phyloP scores from a whole-genome alignment of 92 coral and sea anemone genomes.

The Epizoanthus rinbou region DNA sequence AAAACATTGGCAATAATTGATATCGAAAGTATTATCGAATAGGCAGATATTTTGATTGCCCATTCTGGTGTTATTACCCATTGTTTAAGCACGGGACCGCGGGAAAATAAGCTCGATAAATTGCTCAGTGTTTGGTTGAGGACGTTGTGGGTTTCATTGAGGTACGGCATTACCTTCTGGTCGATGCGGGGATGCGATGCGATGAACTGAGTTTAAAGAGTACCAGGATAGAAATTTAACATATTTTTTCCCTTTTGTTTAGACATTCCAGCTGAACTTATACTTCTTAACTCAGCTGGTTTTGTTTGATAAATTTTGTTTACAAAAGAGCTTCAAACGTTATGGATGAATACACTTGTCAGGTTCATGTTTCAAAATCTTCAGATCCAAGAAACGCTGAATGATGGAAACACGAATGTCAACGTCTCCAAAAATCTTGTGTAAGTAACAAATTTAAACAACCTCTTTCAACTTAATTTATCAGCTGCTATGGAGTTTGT shows the following conservation, averaged over 20 bases:
- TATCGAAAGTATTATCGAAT: conserved; percentile 10
- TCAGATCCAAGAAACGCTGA: too few relatives aligned
- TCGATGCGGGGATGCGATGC: background rate
- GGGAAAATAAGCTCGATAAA: background rate
- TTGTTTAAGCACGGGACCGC: background rate
- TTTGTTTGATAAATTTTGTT: too few relatives aligned
- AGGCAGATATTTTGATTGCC: conserved; percentile 20
- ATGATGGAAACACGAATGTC: too few relatives aligned
- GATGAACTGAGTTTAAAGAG: background rate
- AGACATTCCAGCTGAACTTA: too few relatives aligned
- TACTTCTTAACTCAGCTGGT: too few relatives aligned
- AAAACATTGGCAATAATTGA: conserved; percentile 26
- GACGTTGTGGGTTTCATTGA: conserved; percentile 1
- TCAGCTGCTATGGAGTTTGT: too few relatives aligned
- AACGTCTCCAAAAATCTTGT: too few relatives aligned
- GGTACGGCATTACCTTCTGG: background rate
- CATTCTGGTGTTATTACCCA: conserved; percentile 30
- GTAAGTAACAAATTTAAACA: too few relatives aligned
- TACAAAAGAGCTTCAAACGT: too few relatives aligned
- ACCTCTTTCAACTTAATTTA: too few relatives aligned
- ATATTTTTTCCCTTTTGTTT: background rate
- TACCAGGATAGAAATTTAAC: background rate
- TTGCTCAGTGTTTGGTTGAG: background rate
- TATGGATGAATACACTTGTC: too few relatives aligned
- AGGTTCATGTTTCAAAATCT: too few relatives aligned